A percentile compares a stretch with the other conserved stretches of the same genome.
Conservation (phyloP, 2,797 vertebrate species). For the Lateolabrax maculatus region DNA sequence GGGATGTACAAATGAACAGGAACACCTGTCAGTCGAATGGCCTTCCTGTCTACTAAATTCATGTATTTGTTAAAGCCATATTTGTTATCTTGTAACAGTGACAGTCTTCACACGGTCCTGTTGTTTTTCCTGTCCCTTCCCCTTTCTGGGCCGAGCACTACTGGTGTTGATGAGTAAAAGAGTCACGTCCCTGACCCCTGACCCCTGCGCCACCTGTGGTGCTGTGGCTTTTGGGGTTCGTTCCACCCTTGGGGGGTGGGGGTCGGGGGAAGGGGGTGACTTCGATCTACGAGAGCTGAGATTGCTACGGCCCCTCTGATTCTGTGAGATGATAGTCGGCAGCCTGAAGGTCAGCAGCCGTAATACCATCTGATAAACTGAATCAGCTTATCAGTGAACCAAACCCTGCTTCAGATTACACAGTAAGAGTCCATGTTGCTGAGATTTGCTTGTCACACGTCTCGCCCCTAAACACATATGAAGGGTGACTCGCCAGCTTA, state of each 20-base stretch:
- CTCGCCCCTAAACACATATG: constrained; percentile 27
- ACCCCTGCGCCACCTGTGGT: not conserved
- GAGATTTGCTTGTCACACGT: constrained; percentile 39
- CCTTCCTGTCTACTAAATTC: too few species aligned
- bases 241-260: not conserved
- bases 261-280: not conserved
- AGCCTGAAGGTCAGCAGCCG: constrained; percentile 22
- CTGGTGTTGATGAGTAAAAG: not conserved
- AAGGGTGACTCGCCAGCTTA: constrained; percentile 41
- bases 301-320: constrained; percentile 11
- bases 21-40: not conserved
- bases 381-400: constrained; percentile 37
- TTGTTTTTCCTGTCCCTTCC: not conserved
- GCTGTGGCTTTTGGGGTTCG: constrained; percentile 15
- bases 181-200: constrained; percentile 17
- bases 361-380: constrained; percentile 51
- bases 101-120: too few species aligned
- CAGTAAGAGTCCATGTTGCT: constrained; percentile 11
- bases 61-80: too few species aligned
- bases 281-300: constrained; percentile 35
- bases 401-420: constrained; percentile 16
- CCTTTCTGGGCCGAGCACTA: not conserved
- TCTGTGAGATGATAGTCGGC: constrained; percentile 24
- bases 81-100: not conserved
- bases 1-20: not conserved